Evolutionary conservation across 2,797 vertebrate genomes (phyloP).

Genomic region (Oreochromis grahami): DNA sequence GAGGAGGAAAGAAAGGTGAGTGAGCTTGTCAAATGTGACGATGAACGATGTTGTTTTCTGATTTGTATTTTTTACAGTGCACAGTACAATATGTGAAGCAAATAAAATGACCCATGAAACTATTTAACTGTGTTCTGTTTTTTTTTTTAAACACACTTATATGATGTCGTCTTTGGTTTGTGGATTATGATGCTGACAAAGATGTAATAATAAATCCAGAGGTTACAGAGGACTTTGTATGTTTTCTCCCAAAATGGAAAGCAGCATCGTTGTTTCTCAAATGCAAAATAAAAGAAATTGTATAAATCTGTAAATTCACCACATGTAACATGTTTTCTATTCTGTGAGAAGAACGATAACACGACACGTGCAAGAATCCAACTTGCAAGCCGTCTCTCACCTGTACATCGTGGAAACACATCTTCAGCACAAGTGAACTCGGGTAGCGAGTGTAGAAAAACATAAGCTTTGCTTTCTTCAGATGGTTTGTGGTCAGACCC

Average conservation of each 20-base stretch:
- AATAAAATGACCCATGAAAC: neutral
- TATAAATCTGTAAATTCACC: neutral
- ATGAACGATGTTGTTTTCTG: neutral
- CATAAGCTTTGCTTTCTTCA: conserved; percentile 93
- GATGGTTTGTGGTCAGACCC: conserved; percentile 81
- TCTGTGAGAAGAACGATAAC: neutral
- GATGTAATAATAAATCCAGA: neutral
- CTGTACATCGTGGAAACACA: conserved; percentile 87
- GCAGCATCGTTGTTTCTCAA: neutral
- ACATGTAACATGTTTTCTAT: neutral
- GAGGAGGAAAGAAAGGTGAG: conserved; percentile 40
- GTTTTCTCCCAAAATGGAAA: neutral
- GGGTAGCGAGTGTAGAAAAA: conserved; percentile 93
- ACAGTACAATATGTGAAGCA: neutral
- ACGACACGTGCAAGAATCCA: neutral
- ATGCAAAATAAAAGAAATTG: neutral
- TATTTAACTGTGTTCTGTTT: neutral
- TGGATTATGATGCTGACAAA: neutral
- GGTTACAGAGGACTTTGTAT: neutral
- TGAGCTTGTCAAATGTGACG: neutral
- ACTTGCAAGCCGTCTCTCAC: conserved; percentile 58
- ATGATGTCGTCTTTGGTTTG: neutral
- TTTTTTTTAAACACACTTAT: neutral
- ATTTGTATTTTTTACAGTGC: neutral
- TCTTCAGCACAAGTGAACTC: conserved; percentile 84